These are phyloP conservation scores for Diadophis punctatus DNA, from an alignment of 2,113 vertebrate genomes.

Conservation along the genomic window DNA sequence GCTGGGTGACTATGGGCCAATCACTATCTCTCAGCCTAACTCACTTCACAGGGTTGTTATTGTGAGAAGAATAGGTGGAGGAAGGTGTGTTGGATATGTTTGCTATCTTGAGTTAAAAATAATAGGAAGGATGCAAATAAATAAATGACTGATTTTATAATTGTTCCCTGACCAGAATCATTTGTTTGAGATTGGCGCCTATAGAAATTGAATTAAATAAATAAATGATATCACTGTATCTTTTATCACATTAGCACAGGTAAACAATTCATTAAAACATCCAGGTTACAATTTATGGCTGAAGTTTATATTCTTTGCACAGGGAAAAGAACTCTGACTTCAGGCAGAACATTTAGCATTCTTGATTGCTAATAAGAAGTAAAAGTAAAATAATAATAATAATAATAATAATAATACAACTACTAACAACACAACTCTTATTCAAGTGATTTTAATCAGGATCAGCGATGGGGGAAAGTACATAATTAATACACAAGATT, in stretches of 20 bases:
- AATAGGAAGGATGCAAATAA: background rate
- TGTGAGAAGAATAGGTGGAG: background rate
- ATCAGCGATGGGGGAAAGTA: background rate
- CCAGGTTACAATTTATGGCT: background rate
- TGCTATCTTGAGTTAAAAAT: background rate
- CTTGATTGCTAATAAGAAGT: background rate
- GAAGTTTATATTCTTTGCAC: background rate
- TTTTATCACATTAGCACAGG: background rate
- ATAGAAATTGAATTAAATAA: background rate
- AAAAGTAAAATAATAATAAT: background rate
- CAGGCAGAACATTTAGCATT: background rate
- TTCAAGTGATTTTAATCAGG: slow-evolving; percentile 9
- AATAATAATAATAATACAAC: background rate
- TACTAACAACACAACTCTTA: background rate
- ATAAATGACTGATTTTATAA: background rate
- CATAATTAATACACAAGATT: background rate
- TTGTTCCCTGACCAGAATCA: background rate
- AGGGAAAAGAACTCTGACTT: background rate
- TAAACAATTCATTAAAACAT: background rate
- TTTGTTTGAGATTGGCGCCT: background rate
- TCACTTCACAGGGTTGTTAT: background rate
- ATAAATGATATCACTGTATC: background rate
- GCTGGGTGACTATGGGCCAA: background rate
- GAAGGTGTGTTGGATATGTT: background rate
- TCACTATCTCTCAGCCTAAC: background rate